phyloP scores from a whole-genome alignment of 2,888 invertebrate species.

The Invenusta paracnida region DNA sequence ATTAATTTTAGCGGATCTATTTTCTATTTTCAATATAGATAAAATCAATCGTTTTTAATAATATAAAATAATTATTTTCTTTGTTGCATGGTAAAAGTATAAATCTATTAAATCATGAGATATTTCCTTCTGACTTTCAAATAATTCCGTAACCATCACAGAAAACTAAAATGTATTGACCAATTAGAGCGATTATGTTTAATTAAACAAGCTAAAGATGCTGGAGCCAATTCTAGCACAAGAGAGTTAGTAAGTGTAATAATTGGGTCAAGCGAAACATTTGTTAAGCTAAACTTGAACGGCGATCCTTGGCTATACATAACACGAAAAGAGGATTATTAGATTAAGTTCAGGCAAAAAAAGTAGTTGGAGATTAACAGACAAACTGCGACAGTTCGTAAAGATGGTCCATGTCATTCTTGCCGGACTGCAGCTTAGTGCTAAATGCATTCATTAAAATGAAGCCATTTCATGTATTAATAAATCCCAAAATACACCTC shows the following conservation, averaged over 20 bases:
- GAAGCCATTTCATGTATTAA: slow-evolving; percentile 19
- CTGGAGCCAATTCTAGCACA: neutral
- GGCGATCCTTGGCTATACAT: no score
- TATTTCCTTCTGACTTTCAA: no score
- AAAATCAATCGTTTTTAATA: no score
- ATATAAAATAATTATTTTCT: no score
- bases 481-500: neutral
- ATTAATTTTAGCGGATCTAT: no score
- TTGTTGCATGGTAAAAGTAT: no score
- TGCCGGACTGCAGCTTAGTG: neutral
- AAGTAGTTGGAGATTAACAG: neutral
- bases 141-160: no score
- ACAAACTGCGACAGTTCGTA: slow-evolving; percentile 2
- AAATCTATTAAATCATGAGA: no score
- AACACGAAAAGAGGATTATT: neutral
- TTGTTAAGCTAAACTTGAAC: neutral
- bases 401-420: neutral
- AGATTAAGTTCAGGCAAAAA: neutral
- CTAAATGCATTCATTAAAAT: neutral
- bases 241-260: neutral
- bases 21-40: no score
- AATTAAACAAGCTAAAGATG: neutral
- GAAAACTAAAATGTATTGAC: no score
- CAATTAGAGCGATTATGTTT: neutral
- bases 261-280: neutral